phyloP scores from a whole-genome alignment of 2,888 invertebrate genomes.

The Ornithoptera priamus region DNA sequence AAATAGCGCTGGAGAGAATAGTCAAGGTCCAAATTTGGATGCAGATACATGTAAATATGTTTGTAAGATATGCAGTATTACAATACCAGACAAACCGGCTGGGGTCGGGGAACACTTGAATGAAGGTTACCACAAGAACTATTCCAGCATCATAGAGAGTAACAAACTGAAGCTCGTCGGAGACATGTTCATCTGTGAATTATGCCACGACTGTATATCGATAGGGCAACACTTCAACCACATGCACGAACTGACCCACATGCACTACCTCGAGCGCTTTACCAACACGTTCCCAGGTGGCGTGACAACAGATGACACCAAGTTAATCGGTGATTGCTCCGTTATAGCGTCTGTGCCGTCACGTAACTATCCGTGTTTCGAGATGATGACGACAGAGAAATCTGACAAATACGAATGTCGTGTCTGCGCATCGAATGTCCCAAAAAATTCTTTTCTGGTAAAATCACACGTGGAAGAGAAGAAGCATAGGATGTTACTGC shows the following conservation, averaged over 20 bases:
- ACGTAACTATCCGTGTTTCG: not conserved
- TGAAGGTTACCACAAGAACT: not conserved
- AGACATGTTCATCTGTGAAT: not conserved
- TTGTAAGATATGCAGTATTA: conserved; percentile 4
- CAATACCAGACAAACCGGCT: not conserved
- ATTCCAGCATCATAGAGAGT: not conserved
- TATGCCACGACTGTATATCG: not conserved
- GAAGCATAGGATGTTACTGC: not conserved
- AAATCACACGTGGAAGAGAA: not conserved
- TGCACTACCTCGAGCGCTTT: not conserved
- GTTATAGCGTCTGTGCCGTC: not conserved
- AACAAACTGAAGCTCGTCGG: conserved; percentile 1
- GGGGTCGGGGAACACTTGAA: not conserved
- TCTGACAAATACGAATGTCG: conserved; percentile 1
- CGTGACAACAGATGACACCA: not conserved
- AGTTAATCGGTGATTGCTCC: not conserved
- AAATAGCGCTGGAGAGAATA: not conserved
- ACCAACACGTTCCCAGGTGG: not conserved
- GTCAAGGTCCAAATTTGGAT: not conserved
- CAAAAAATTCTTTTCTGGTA: conserved; percentile 3
- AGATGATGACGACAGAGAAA: not conserved
- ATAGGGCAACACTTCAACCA: conserved; percentile 1
- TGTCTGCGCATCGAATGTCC: conserved; percentile 14
- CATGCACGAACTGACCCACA: not conserved
- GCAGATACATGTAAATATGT: not conserved